Percentiles rank a stretch among this genome's conserved stretches.
Evolutionary conservation across 2,113 vertebrate genomes (phyloP).

Genomic region (Bolborhynchus lineola): DNA sequence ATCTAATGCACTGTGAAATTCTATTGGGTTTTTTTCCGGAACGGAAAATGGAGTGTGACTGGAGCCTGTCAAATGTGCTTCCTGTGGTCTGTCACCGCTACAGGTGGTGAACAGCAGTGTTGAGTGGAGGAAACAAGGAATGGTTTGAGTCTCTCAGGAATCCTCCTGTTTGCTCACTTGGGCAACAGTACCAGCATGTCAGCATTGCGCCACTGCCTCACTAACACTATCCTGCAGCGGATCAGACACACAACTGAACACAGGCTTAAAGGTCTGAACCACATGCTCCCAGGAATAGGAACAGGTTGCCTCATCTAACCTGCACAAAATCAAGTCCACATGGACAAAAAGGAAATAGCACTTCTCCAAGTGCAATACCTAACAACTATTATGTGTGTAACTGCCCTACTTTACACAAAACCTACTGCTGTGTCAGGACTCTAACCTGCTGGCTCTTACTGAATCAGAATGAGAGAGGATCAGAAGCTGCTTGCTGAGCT

Average conservation of each 20-base stretch:
- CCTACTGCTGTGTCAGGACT: not conserved
- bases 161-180: not conserved
- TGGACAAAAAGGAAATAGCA: not conserved
- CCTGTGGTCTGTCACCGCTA: not conserved
- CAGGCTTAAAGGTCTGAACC: not conserved
- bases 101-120: not conserved
- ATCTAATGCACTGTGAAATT: not conserved
- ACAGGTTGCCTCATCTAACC: not conserved
- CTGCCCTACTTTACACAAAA: not conserved
- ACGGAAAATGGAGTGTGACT: rapidly evolving
- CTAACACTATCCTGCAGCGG: not conserved
- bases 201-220: rapidly evolving
- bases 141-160: not conserved
- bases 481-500: slow-evolving; percentile 26
- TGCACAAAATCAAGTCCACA: not conserved
- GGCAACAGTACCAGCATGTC: rapidly evolving
- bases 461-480: not conserved
- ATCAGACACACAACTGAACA: rapidly evolving
- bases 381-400: not conserved
- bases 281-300: not conserved
- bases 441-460: not conserved
- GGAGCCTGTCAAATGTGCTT: not conserved
- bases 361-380: not conserved
- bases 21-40: not conserved
- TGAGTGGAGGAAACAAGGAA: not conserved